phyloP scores from a whole-genome alignment of 2,888 invertebrate genomes.

The Drosophila subquinaria region DNA sequence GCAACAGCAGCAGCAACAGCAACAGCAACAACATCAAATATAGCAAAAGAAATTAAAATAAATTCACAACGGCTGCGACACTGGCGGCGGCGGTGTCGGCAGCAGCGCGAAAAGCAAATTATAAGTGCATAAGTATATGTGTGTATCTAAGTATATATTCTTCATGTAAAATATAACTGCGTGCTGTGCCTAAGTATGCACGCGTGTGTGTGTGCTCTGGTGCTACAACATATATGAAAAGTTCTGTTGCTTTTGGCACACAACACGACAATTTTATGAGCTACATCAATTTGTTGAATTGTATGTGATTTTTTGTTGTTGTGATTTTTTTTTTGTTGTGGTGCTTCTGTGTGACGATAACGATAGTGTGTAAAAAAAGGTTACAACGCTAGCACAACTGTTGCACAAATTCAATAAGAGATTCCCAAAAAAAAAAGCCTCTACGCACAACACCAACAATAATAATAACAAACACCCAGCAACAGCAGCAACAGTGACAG shows the following conservation, averaged over 20 bases:
- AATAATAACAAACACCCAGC: conserved; percentile 2
- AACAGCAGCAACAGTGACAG: conserved; percentile 7
- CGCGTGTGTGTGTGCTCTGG: conserved; percentile 21
- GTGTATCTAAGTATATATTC: conserved; percentile 2
- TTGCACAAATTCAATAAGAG: conserved; percentile 45
- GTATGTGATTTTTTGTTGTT: conserved; percentile 16
- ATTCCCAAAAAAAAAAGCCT: background rate
- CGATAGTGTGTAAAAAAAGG: background rate
- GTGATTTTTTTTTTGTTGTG: conserved; percentile 20
- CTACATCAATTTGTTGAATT: conserved; percentile 3
- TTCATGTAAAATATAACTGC: conserved; percentile 6
- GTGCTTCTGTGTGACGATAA: background rate
- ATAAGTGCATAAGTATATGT: conserved; percentile 45
- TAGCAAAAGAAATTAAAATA: conserved; percentile 49
- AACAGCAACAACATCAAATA: conserved; percentile 18
- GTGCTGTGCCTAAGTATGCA: conserved; percentile 2
- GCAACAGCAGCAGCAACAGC: conserved; percentile 4
- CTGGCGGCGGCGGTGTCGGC: conserved; percentile 10
- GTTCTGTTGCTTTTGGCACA: conserved; percentile 6
- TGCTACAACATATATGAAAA: conserved; percentile 7
- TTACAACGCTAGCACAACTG: conserved; percentile 48
- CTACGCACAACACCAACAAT: background rate
- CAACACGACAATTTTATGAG: background rate
- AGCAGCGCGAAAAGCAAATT: conserved; percentile 48
- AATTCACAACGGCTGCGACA: conserved; percentile 56